These are phyloP conservation scores for Hesperia comma DNA, from an alignment of 2,888 invertebrate genomes.

Conservation along the genomic window DNA sequence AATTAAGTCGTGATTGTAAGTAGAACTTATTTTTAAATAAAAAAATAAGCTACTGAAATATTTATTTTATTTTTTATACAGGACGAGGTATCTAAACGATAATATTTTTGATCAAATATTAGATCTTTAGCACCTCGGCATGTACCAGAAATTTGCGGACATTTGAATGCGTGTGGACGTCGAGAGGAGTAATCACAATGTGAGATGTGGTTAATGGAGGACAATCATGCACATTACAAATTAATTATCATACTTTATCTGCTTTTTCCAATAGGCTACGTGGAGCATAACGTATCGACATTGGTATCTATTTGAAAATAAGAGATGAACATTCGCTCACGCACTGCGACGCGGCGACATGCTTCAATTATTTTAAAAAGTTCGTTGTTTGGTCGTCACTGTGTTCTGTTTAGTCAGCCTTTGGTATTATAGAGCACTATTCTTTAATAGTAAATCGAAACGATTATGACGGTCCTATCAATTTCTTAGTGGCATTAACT, in stretches of 20 bases:
- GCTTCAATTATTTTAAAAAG: conserved; percentile 76
- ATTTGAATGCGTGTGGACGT: conserved; percentile 54
- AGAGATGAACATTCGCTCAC: conserved; percentile 67
- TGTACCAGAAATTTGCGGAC: conserved; percentile 30
- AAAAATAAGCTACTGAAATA: conserved; percentile 72
- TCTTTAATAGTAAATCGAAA: no score
- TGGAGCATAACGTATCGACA: conserved; percentile 76
- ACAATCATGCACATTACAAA: conserved; percentile 67
- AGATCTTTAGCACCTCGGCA: conserved; percentile 65
- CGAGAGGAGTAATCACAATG: conserved; percentile 54
- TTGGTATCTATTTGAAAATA: conserved; percentile 67
- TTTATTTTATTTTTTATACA: conserved; percentile 38
- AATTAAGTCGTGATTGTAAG: conserved; percentile 47
- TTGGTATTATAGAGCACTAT: no score
- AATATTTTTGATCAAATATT: conserved; percentile 68
- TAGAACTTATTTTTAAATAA: conserved; percentile 73
- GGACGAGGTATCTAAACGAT: conserved; percentile 64
- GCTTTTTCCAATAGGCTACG: conserved; percentile 79
- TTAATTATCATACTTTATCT: conserved; percentile 80
- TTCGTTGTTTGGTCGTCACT: conserved; percentile 56
- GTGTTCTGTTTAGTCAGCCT: conserved; percentile 16
- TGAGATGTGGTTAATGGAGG: conserved; percentile 61
- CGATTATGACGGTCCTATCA: no score
- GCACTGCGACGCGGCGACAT: conserved; percentile 67
- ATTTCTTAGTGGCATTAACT: no score